Evolutionary conservation across 2,113 vertebrate genomes (phyloP), one percentile per base, ranked within the genome.

Genomic region (Murina feae): DNA sequence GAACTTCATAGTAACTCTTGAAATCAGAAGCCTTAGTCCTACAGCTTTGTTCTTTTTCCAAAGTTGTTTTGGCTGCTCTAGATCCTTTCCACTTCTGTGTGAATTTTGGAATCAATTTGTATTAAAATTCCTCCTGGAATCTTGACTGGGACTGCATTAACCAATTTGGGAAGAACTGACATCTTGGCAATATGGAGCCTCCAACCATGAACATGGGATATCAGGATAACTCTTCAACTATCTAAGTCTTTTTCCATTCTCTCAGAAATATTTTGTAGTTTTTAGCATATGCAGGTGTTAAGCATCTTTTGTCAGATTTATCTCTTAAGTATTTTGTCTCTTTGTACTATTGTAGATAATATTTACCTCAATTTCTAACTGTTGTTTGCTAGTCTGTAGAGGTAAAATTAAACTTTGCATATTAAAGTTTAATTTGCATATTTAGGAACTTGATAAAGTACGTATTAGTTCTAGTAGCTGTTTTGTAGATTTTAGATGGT

Each of bases 241-340:
- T 71, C 53, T 90, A 94, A 71, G 12, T 60, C 58, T 58, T 83
- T 35, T 71, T 93, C 69, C 35, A 92, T 89, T 96, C 37, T 86
- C 49, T 82, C 89, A 92, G 49, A 76, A 92, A 86, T 55, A 39
- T 71, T 89, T 71, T 53, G 3, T 65, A 55, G 39, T 76, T 82
- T 94, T 76, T 16, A 81, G 18, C 66, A 11, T 60, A n/a, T 4
- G 74, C 7, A 84, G 9, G 28, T 65, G 35, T 90, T 86, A 6
- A 71, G 25, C 2, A 89, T 79, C 44, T 88, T 81, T 79, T 28
- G 35, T 88, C 78, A 47, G 23, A 84, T 93, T 88, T 75, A 69
- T 66, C 37, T 78, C 30, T 79, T 79, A 74, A n/a, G 4, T 93
- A 84, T 79, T 74, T 91, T 49, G n/a, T 32, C 17, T 63, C 85